Evolutionary conservation across 2,113 vertebrate genomes (phyloP), one percentile per base, ranked within the genome.

Genomic region (Tor tambroides): DNA sequence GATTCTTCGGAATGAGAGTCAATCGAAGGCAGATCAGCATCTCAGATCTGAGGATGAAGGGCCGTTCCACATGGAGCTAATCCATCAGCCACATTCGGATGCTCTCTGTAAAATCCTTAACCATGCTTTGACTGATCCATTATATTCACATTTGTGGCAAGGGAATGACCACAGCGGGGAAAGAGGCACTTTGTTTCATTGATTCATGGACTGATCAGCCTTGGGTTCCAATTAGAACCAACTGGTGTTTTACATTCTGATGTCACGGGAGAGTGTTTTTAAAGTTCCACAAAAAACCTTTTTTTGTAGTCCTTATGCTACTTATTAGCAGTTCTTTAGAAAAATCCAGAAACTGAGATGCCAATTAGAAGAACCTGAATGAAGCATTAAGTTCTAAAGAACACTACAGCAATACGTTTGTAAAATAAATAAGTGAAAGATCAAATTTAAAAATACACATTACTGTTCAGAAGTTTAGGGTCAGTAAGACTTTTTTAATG

Each of bases 21-120:
- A 89, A 75, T 71, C 77, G 2, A 71, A 81, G 56, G 46, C 43
- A 26, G 79, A 87, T 56, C 83, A 74, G 83, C 61, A 69, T 75
- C 23, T 41, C 1, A 3, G 49, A 26, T 80, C 30, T 67, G 61
- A 65, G 63, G 9, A 67, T 54, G 56, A 51, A 83, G 71, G 12
- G 38, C 65, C 11, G 0, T 35, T 74, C 15, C 43, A 41, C 41
- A 28, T 49, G 28, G 77, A 14, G 2, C 51, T 84, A 35, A 86
- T 84, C 75, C 65, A 84, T 89, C 85, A 84, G 8, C 14, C 46
- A 79, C 80, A 51, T 56, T 74, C 5, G n/a, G 54, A 65, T 54
- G 72, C 15, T 32, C 26, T 43, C 86, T 54, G 41, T 26, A 41
- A 88, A 56, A 72, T 88, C 74, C 54, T 83, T 80, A 80, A 46